Evolutionary conservation across 2,888 invertebrate genomes (phyloP).

Genomic region (Xanthia icteritia): DNA sequence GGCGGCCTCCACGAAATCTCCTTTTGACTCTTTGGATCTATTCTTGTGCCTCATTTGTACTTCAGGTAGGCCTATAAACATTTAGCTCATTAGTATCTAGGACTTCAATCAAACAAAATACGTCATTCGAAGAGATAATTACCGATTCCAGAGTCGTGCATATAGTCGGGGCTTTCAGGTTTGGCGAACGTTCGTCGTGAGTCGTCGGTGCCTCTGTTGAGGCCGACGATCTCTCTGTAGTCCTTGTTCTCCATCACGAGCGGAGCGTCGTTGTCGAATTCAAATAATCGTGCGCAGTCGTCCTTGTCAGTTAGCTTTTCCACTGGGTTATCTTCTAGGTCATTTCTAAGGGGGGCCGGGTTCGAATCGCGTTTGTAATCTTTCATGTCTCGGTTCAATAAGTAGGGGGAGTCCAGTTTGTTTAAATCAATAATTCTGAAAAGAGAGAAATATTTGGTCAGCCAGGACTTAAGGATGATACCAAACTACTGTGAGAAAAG

Average conservation of each 20-base stretch:
- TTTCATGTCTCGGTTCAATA: conserved; percentile 83
- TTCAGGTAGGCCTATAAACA: conserved; percentile 85
- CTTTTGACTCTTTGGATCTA: conserved; percentile 85
- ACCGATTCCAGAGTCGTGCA: conserved; percentile 90
- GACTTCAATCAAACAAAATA: background rate
- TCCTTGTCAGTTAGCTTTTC: conserved; percentile 86
- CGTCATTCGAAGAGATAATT: conserved; percentile 41
- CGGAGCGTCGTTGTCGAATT: conserved; percentile 91
- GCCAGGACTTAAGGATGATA: background rate
- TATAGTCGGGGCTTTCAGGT: conserved; percentile 88
- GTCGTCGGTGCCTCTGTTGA: conserved; percentile 87
- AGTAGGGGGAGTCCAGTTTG: conserved; percentile 85
- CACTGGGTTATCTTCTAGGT: conserved; percentile 84
- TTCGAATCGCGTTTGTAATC: conserved; percentile 82
- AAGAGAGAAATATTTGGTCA: background rate
- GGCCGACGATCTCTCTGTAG: conserved; percentile 86
- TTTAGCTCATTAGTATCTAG: conserved; percentile 17
- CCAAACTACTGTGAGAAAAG: background rate
- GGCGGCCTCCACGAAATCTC: conserved; percentile 91
- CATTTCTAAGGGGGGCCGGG: conserved; percentile 74
- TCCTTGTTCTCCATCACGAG: conserved; percentile 88
- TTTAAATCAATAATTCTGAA: conserved; percentile 89
- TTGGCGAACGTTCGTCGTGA: conserved; percentile 88
- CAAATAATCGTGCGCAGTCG: conserved; percentile 88
- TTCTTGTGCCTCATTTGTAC: conserved; percentile 88